A percentile compares a stretch with the other conserved stretches of the same genome.
phyloP scores from a whole-genome alignment of 2,797 vertebrate genomes.

The Microchirus variegatus region DNA sequence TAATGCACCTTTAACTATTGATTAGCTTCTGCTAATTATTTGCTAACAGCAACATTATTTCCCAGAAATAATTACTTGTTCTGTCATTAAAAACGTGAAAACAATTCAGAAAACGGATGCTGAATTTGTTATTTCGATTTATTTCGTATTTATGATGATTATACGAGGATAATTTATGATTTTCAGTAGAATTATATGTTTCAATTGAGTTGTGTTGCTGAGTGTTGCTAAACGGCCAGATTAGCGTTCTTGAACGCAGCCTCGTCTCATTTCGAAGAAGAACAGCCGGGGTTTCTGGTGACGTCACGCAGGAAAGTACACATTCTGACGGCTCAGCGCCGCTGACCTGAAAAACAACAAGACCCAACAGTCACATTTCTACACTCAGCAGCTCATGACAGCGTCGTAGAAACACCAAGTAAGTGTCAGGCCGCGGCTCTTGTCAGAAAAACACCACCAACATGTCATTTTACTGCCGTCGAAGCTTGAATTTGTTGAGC shows the following conservation, averaged over 20 bases:
- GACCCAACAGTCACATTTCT: slow-evolving; percentile 4
- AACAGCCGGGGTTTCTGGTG: slow-evolving; percentile 53
- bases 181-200: no score
- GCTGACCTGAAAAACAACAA: slow-evolving; percentile 55
- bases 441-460: rapidly evolving
- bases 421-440: slow-evolving; percentile 22
- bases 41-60: no score
- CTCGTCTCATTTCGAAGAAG: slow-evolving; percentile 8
- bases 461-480: not conserved
- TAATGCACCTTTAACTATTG: no score
- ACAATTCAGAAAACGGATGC: no score
- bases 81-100: no score
- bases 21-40: no score
- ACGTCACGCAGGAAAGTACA: slow-evolving; percentile 73
- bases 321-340: slow-evolving; percentile 34
- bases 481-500: slow-evolving; percentile 25
- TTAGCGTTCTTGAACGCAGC: slow-evolving; percentile 29
- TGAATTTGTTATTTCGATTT: no score
- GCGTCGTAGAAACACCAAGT: slow-evolving; percentile 41
- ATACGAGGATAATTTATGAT: no score
- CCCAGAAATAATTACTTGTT: no score
- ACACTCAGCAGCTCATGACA: slow-evolving; percentile 59
- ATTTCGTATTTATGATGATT: no score
- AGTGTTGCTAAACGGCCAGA: not conserved
- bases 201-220: not conserved